phyloP scores from a whole-genome alignment of 2,888 invertebrate genomes.

The Rhodophaea formosa region DNA sequence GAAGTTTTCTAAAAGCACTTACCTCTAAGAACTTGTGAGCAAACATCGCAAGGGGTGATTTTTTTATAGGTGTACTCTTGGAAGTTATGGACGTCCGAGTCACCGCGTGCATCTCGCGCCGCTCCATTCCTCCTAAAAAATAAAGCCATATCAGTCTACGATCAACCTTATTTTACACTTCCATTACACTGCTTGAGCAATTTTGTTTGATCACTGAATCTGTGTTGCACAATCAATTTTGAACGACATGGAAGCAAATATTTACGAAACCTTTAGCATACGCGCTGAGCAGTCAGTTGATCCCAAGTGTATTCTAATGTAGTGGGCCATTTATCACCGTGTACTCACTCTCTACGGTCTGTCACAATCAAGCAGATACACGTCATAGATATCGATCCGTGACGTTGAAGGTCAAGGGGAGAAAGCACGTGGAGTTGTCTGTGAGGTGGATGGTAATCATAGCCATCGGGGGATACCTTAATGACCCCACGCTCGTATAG shows the following conservation, averaged over 20 bases:
- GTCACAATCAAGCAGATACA: conserved; percentile 39
- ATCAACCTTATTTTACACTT: conserved; percentile 1
- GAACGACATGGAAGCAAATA: conserved; percentile 15
- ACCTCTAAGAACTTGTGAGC: conserved; percentile 95
- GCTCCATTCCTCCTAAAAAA: conserved; percentile 86
- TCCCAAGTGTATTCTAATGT: conserved; percentile 38
- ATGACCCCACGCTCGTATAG: conserved; percentile 40
- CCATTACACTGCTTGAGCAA: not conserved
- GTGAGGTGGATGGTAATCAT: conserved; percentile 42
- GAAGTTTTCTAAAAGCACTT: conserved; percentile 39
- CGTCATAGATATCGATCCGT: conserved; percentile 66
- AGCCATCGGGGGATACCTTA: conserved; percentile 37
- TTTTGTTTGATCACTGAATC: conserved; percentile 6
- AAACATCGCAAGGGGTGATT: conserved; percentile 96
- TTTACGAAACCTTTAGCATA: conserved; percentile 26
- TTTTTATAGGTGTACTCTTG: conserved; percentile 97
- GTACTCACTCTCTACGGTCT: conserved; percentile 40
- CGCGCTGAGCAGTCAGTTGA: conserved; percentile 34
- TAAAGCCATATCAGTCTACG: conserved; percentile 1
- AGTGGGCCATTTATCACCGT: conserved; percentile 52
- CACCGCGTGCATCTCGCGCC: conserved; percentile 82
- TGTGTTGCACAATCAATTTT: conserved; percentile 6
- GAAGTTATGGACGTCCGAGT: conserved; percentile 90
- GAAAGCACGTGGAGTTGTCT: conserved; percentile 43
- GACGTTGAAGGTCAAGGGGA: conserved; percentile 64